Evolutionary conservation across 2,113 vertebrate genomes (phyloP), one percentile per base, ranked within the genome.

Genomic region (Cygnus atratus): DNA sequence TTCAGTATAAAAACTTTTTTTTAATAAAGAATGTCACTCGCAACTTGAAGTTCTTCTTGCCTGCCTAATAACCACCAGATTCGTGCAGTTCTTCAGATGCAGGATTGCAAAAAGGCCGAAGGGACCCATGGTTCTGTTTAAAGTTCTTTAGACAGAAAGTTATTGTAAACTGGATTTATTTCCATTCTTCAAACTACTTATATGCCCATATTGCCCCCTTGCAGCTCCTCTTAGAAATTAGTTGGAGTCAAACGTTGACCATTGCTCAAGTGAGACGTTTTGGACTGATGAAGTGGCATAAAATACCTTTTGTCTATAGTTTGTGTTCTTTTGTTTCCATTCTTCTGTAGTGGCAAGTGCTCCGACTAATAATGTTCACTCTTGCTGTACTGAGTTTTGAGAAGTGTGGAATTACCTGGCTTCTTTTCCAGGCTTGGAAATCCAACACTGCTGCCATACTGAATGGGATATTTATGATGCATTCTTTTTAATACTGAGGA

Each of bases 1-100:
- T 95, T 95, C 88, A 93, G 95, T 97, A 96, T 72, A 80, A 93
- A 87, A 93, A 3, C 73, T 87, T 96, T 94, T 95, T 92, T 95
- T 95, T 94, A 96, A 93, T 87, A 85, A 93, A 95, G 87, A 88
- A 92, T 95, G 95, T 95, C 95, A 95, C 95, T 93, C 4, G 0
- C 65, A 57, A 82, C 92, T 94, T 58, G 84, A 93, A 92, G 80
- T 93, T 94, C 75, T 92, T 92, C 93, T 88, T 94, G 88, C 87
- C 75, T 87, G 90, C 94, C 82, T 92, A 91, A 72, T 77, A 57
- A 62, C 22, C 68, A 84, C 76, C 92, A 83, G 71, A 78, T 70
- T 48, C 75, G 62, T 21, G n/a, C 85, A 58, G 84, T 76, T 88
- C 83, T 92, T 86, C 90, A 81, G 77, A 55, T 15, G 1, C 78